Base-by-base conservation (phyloP, 2,888 invertebrate species). In the Lissonota sp. region DNA sequence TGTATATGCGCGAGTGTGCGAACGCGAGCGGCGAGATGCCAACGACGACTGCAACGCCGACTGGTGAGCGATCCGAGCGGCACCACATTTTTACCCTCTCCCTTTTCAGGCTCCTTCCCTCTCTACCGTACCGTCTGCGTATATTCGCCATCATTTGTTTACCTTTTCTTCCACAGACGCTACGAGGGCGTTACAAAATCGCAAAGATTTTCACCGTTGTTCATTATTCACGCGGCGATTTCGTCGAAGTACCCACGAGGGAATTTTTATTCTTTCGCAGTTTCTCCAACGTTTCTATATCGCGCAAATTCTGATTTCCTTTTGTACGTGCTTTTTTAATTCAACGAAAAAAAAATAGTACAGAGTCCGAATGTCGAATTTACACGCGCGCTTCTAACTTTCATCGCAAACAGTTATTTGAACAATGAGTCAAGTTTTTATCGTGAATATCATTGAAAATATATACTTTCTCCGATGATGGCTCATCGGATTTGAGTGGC, bases 31-130 rank as follows among this genome's bases (percentile, higher is more conserved):
- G 85, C 84, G 83, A 84, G 84, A 84, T 83, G 82, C 87, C 80
- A 69, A 75, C 83, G 77, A 83, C 88, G 85, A 86, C 84, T 67
- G 86, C 85, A 82, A 86, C 89, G 88, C 79, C 87, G 82, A 81
- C 85, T 72, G 62, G 80, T 26, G 80, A 88, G 70, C 85, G 77
- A 69, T 60, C 57, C 14, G 46, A 14, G 39, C 70, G 63, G n/a
- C 76, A 75, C 79, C 79, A 26, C 26, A 75, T 79, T 71, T 75
- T 79, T 55, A 10, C 10, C 49, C 53, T 60, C 58, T 66, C 62
- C 12, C 67, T 64, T 40, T 51, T 37, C 44, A 53, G 7, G 57
- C 39, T 58, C 44, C 16, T 66, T 6, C 14, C 53, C 16, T 67
- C 62, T 55, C n/a, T n/a, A n/a, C n/a, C 51, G 51, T 42, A 63